Evolutionary conservation across 2,113 vertebrate genomes (phyloP).

Genomic region (Puffinus mauretanicus): DNA sequence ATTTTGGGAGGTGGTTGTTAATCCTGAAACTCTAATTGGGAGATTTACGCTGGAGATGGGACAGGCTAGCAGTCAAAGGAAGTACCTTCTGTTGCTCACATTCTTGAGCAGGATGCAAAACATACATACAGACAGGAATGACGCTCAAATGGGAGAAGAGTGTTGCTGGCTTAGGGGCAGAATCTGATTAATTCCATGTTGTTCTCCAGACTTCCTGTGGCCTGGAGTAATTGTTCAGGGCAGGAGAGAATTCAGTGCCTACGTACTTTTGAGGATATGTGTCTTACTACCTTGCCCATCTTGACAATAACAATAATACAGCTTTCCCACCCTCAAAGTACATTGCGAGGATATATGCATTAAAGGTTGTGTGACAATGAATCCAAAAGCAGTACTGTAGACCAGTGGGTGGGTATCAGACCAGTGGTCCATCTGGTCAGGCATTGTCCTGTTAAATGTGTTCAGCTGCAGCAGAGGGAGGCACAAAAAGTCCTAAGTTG

Average conservation of each 20-base stretch:
- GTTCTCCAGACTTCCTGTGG: background rate
- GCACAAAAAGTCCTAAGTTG: background rate
- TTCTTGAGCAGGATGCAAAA: background rate
- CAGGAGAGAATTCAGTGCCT: background rate
- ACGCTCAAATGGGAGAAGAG: background rate
- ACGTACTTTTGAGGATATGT: background rate
- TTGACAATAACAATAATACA: background rate
- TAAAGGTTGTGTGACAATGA: background rate
- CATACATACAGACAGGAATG: background rate
- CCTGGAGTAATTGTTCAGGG: background rate
- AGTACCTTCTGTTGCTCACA: background rate
- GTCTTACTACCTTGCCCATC: background rate
- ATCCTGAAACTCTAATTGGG: background rate
- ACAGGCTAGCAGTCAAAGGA: background rate
- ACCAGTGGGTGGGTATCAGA: background rate
- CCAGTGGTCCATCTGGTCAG: background rate
- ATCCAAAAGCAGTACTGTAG: background rate
- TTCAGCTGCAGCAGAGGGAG: background rate
- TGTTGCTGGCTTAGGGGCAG: background rate
- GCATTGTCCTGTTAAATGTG: background rate
- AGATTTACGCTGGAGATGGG: background rate
- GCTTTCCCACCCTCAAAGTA: background rate
- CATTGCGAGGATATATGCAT: background rate
- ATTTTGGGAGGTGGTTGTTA: background rate
- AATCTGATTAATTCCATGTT: background rate